Evolutionary conservation across 2,113 vertebrate species (phyloP).

Genomic region (Chionodraco myersi): DNA sequence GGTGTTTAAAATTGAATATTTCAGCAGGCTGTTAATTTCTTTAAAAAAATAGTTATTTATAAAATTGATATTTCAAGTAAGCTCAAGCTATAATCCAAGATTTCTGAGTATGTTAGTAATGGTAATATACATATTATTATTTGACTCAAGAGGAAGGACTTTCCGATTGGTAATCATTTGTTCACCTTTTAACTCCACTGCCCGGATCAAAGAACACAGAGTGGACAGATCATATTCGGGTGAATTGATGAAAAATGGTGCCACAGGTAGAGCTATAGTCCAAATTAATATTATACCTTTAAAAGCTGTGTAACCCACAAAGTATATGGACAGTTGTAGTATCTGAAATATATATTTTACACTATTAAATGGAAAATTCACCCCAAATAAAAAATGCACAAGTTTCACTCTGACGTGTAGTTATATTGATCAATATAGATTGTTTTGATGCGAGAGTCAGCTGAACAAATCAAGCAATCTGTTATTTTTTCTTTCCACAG

Average conservation of each 20-base stretch:
- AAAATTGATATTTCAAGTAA: constrained; percentile 78
- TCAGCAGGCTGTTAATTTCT: constrained; percentile 78
- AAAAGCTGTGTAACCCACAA: constrained; percentile 60
- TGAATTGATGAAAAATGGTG: not conserved
- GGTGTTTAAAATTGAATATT: constrained; percentile 56
- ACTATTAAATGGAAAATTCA: too few species aligned
- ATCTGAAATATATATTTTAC: constrained; percentile 60
- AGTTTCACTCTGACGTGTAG: too few species aligned
- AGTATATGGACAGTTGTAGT: constrained; percentile 36
- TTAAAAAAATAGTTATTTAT: constrained; percentile 70
- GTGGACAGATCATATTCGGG: constrained; percentile 19
- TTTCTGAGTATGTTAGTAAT: constrained; percentile 42
- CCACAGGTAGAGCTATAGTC: constrained; percentile 35
- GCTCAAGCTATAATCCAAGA: constrained; percentile 63
- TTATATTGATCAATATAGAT: too few species aligned
- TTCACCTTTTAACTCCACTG: constrained; percentile 13
- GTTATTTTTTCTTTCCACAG: too few species aligned
- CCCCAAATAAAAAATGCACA: too few species aligned
- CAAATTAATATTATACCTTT: constrained; percentile 59
- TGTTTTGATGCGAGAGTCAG: too few species aligned
- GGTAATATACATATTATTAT: constrained; percentile 10
- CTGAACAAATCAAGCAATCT: too few species aligned
- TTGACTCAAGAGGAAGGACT: constrained; percentile 22
- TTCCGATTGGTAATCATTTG: constrained; percentile 34
- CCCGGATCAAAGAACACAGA: constrained; percentile 10